These are phyloP conservation scores for Chydorus sphaericus DNA, from an alignment of 2,888 invertebrate genomes.

Conservation along the genomic window DNA sequence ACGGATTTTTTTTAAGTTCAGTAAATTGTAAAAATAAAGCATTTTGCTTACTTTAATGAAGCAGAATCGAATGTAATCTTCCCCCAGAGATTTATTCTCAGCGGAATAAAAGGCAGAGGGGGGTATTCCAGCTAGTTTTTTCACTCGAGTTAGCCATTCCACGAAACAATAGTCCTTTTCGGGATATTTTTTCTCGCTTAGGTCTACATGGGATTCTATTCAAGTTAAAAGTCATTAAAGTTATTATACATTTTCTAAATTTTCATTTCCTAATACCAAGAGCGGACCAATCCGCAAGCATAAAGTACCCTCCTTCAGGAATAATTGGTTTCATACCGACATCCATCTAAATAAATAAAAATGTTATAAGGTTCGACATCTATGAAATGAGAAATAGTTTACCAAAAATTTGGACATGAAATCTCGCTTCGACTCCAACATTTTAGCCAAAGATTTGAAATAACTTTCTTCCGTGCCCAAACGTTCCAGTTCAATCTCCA, in stretches of 20 bases:
- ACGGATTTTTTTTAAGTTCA: not conserved
- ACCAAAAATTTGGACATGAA: conserved; percentile 53
- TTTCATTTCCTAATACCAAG: conserved; percentile 42
- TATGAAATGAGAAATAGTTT: not conserved
- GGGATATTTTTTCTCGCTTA: conserved; percentile 51
- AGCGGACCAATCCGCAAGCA: conserved; percentile 40
- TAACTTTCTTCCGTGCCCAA: conserved; percentile 63
- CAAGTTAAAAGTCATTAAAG: too few species aligned
- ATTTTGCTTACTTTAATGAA: conserved; percentile 37
- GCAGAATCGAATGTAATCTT: conserved; percentile 37
- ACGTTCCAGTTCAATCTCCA: conserved; percentile 34
- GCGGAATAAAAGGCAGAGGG: conserved; percentile 40
- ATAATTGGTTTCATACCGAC: conserved; percentile 36
- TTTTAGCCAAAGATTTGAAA: conserved; percentile 53
- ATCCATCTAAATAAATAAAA: conserved; percentile 23
- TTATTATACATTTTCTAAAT: too few species aligned
- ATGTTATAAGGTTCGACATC: not conserved
- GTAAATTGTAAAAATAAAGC: too few species aligned
- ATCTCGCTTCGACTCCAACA: conserved; percentile 63
- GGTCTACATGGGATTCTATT: conserved; percentile 47
- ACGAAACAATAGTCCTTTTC: conserved; percentile 61
- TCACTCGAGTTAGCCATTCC: conserved; percentile 38
- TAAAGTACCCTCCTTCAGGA: conserved; percentile 45
- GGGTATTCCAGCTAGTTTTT: conserved; percentile 41
- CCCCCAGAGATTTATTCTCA: conserved; percentile 33